These are phyloP conservation scores for Lamellibrachia luymesi DNA, from an alignment of 1,140 invertebrate species.

Conservation along the genomic window DNA sequence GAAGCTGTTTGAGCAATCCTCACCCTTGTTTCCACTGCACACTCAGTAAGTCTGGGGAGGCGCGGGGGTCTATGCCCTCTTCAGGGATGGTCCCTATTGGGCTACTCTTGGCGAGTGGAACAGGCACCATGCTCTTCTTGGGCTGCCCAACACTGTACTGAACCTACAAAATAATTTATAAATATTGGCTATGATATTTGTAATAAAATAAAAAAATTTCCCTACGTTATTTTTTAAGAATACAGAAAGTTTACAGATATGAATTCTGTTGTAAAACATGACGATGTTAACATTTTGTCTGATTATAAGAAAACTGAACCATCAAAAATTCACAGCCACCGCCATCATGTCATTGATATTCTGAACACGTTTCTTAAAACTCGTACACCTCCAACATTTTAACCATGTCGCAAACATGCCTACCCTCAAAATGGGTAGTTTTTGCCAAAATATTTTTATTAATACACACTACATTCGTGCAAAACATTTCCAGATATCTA, in stretches of 20 bases:
- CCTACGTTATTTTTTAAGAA: not conserved
- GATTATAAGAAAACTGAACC: too few relatives aligned
- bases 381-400: too few relatives aligned
- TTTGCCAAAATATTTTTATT: too few relatives aligned
- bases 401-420: too few relatives aligned
- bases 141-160: not conserved
- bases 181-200: not conserved
- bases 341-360: too few relatives aligned
- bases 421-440: too few relatives aligned
- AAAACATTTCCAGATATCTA: too few relatives aligned
- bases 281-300: too few relatives aligned
- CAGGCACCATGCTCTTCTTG: conserved; percentile 8
- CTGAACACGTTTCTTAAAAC: too few relatives aligned
- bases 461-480: too few relatives aligned
- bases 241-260: not conserved
- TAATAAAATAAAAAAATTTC: not conserved
- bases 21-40: not conserved
- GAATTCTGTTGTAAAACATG: not conserved
- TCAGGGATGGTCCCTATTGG: conserved; percentile 8
- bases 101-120: conserved; percentile 10
- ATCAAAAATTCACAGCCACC: too few relatives aligned
- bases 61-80: not conserved
- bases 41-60: not conserved
- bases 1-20: not conserved
- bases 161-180: not conserved